These are phyloP conservation scores for Strix occidentalis DNA, from an alignment of 2,797 vertebrate genomes.

Conservation along the genomic window DNA sequence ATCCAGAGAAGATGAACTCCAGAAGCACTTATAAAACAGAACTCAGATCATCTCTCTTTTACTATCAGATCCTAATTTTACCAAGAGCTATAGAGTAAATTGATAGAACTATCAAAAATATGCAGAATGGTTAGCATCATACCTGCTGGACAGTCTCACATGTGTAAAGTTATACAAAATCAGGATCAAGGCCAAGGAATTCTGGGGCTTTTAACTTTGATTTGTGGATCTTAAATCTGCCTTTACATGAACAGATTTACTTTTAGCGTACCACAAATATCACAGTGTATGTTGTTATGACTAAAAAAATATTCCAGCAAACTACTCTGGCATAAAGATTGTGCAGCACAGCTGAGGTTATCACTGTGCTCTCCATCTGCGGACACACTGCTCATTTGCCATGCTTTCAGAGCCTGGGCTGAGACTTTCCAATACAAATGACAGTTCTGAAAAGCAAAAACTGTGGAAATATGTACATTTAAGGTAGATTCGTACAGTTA, in stretches of 20 bases:
- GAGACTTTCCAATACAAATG: not conserved
- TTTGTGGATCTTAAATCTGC: not conserved
- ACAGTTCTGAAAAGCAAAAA: not conserved
- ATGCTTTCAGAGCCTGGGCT: not conserved
- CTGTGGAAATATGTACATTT: not conserved
- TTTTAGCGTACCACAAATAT: not conserved
- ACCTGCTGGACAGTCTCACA: not conserved
- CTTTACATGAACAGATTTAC: not conserved
- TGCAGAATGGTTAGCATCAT: not conserved
- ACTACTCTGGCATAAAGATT: not conserved
- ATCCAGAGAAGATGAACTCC: not conserved
- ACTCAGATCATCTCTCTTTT: not conserved
- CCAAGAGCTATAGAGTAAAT: not conserved
- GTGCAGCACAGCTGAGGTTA: not conserved
- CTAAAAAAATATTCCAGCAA: not conserved
- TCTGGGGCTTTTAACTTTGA: not conserved
- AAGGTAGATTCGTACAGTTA: not conserved
- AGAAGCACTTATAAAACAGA: not conserved
- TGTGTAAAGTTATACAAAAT: not conserved
- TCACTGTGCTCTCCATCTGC: not conserved
- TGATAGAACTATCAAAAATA: not conserved
- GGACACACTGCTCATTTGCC: not conserved
- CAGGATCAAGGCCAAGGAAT: not conserved
- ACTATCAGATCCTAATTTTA: not conserved
- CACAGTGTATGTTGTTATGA: too few relatives aligned